These are phyloP conservation scores for Euproctis similis DNA, from an alignment of 2,888 invertebrate species.

Conservation along the genomic window DNA sequence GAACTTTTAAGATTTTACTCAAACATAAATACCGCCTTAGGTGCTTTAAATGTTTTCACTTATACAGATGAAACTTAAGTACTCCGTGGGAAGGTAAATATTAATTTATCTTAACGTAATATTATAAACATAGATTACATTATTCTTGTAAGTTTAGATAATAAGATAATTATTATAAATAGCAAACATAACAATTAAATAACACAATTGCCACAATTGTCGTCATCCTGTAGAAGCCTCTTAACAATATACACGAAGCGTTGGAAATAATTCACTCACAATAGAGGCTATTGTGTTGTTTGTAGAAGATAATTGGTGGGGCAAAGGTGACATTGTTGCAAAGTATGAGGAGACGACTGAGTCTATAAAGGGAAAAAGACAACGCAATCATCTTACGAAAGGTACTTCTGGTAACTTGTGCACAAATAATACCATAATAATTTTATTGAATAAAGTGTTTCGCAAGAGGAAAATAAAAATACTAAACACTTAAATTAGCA, in stretches of 20 bases:
- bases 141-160: constrained; percentile 8
- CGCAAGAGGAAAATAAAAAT: no score
- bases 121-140: constrained; percentile 2
- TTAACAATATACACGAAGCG: constrained; percentile 13
- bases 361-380: no score
- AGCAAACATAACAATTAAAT: constrained; percentile 15
- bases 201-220: constrained; percentile 23
- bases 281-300: constrained; percentile 18
- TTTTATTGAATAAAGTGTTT: no score
- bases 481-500: no score
- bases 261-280: constrained; percentile 11
- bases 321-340: constrained; percentile 17
- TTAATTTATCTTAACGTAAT: not conserved
- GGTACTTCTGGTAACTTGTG: no score
- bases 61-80: no score
- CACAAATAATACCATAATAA: no score
- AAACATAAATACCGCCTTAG: no score
- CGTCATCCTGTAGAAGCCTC: constrained; percentile 23
- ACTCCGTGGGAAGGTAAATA: no score
- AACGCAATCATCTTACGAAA: no score
- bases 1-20: no score
- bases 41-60: no score
- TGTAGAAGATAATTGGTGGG: constrained; percentile 4
- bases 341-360: not conserved
- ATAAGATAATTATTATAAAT: constrained; percentile 13